Percentiles rank a stretch among this genome's conserved stretches.
phyloP scores from a whole-genome alignment of 2,888 invertebrate species.

The Tinea pellionella region DNA sequence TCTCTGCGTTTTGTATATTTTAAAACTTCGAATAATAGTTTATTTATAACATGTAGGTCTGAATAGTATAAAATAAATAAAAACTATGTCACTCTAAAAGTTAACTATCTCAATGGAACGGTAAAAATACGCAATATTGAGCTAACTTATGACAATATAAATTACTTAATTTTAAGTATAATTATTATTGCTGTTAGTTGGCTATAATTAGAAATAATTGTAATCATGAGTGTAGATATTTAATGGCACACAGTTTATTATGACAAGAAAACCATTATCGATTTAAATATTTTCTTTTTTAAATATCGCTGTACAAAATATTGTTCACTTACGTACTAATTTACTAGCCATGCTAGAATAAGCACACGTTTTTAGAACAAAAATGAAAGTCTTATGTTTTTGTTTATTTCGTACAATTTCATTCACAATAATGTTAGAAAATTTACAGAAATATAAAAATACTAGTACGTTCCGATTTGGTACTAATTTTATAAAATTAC shows the following conservation, averaged over 20 bases:
- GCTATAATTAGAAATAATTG: conserved; percentile 33
- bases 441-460: conserved; percentile 50
- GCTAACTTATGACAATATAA: conserved; percentile 66
- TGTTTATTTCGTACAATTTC: too few species aligned
- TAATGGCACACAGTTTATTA: conserved; percentile 63
- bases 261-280: conserved; percentile 48
- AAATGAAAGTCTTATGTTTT: conserved; percentile 70
- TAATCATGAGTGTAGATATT: conserved; percentile 50
- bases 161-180: conserved; percentile 44
- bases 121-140: conserved; percentile 63
- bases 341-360: conserved; percentile 56
- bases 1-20: too few species aligned
- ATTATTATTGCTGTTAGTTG: conserved; percentile 63
- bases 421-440: conserved; percentile 55
- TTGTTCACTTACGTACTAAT: neutral
- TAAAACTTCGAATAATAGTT: too few species aligned
- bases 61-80: neutral
- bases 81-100: neutral
- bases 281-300: conserved; percentile 9
- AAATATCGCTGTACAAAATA: neutral
- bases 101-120: conserved; percentile 45
- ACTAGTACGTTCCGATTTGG: conserved; percentile 24
- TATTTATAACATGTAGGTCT: neutral
- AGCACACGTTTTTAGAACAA: conserved; percentile 47
- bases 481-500: conserved; percentile 35